phyloP scores from a whole-genome alignment of 1,140 invertebrate species.

The Saccostrea echinata region DNA sequence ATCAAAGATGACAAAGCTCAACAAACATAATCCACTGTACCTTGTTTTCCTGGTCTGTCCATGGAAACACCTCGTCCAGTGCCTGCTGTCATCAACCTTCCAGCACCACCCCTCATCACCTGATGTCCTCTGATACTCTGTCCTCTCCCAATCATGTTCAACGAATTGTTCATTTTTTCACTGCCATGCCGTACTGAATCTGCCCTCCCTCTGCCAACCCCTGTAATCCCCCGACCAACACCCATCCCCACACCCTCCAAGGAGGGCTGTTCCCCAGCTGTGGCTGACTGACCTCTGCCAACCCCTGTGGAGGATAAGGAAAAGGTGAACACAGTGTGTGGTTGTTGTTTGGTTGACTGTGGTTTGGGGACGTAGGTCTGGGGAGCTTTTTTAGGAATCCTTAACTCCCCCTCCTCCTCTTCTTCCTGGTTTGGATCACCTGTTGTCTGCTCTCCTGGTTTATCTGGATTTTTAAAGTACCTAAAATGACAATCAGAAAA shows the following conservation, averaged over 20 bases:
- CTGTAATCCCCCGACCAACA: background rate
- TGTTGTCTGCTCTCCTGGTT: background rate
- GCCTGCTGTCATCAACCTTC: background rate
- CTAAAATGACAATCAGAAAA: background rate
- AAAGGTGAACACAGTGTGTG: constrained; percentile 20
- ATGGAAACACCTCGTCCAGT: background rate
- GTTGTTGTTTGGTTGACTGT: background rate
- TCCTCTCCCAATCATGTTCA: background rate
- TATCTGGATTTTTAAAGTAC: background rate
- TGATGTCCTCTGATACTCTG: background rate
- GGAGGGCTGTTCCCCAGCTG: background rate
- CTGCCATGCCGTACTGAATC: background rate
- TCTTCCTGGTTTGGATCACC: background rate
- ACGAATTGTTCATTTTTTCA: background rate
- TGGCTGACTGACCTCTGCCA: constrained; percentile 28
- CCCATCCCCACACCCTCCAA: background rate
- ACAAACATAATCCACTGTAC: background rate
- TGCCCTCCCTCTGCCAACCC: background rate
- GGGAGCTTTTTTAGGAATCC: background rate
- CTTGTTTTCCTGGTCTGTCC: background rate
- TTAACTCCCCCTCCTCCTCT: background rate
- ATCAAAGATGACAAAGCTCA: too few species aligned
- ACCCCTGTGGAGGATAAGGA: constrained; percentile 35
- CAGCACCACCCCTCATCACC: background rate
- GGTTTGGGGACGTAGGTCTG: constrained; percentile 16